Percentiles rank a stretch among this genome's conserved stretches.
These are phyloP conservation scores for Protophormia terraenovae DNA, from an alignment of 2,888 invertebrate genomes.

Conservation along the genomic window DNA sequence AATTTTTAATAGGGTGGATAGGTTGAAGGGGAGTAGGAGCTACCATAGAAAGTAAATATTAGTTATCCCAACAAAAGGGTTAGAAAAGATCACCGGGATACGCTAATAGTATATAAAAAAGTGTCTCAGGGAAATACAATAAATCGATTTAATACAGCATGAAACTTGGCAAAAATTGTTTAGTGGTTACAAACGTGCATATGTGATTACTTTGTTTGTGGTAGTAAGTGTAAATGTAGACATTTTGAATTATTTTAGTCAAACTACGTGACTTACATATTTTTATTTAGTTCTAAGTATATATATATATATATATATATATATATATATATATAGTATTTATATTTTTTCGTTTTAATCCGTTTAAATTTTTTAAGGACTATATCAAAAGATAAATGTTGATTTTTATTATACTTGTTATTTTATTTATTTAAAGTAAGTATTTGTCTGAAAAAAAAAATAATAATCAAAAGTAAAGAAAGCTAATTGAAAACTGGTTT, in stretches of 20 bases:
- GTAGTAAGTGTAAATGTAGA: conserved; percentile 2
- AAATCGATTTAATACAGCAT: too few species aligned
- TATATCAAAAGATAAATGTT: conserved; percentile 45
- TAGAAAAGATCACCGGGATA: too few species aligned
- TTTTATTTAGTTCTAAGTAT: neutral
- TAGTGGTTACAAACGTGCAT: neutral
- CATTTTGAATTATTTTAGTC: conserved; percentile 54
- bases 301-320: too few species aligned
- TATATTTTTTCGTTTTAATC: neutral
- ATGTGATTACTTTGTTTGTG: neutral
- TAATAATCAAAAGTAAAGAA: neutral
- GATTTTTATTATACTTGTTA: conserved; percentile 39
- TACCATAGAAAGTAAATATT: too few species aligned
- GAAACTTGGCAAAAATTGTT: too few species aligned
- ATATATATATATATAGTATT: too few species aligned
- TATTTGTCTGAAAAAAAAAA: neutral
- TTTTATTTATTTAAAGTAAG: conserved; percentile 6
- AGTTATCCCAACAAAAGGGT: too few species aligned
- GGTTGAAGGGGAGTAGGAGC: too few species aligned
- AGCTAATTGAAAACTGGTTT: neutral
- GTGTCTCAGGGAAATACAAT: too few species aligned
- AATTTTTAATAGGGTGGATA: too few species aligned
- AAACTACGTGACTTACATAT: conserved; percentile 54
- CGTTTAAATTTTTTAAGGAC: neutral
- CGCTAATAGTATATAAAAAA: too few species aligned